Percentiles rank a stretch among this genome's conserved stretches.
Evolutionary conservation across 2,888 invertebrate species (phyloP).

Genomic region (Leptopilina myrica): DNA sequence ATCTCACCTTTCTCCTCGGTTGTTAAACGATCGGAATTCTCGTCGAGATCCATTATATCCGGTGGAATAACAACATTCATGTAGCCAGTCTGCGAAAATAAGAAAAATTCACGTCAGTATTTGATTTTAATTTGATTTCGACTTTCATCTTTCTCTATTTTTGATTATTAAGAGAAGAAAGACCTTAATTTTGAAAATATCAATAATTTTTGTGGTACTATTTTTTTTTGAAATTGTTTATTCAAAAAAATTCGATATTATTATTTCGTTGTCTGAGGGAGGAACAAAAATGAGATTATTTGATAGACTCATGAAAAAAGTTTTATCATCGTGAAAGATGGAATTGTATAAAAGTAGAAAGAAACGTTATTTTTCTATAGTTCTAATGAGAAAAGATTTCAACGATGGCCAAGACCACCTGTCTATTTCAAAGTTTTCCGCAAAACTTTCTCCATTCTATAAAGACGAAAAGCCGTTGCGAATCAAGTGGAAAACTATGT

Average conservation of each 20-base stretch:
- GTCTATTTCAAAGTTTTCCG: constrained; percentile 23
- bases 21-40: constrained; percentile 85
- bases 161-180: background rate
- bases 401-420: constrained; percentile 15
- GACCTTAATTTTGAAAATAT: too few relatives aligned
- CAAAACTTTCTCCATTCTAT: constrained; percentile 31
- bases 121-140: background rate
- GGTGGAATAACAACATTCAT: constrained; percentile 92
- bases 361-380: constrained; percentile 26
- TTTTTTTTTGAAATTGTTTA: background rate
- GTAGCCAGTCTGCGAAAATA: constrained; percentile 84
- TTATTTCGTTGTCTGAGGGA: background rate
- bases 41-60: constrained; percentile 85
- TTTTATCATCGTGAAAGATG: background rate
- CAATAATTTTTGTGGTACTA: too few relatives aligned
- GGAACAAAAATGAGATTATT: background rate
- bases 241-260: background rate
- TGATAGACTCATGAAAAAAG: background rate
- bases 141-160: background rate
- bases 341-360: constrained; percentile 10
- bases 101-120: constrained; percentile 24
- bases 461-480: constrained; percentile 4
- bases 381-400: constrained; percentile 30
- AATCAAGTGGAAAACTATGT: constrained; percentile 29
- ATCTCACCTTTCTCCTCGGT: constrained; percentile 89